Evolutionary conservation across 1,140 invertebrate species (phyloP).

Genomic region (Penaeus vannamei): DNA sequence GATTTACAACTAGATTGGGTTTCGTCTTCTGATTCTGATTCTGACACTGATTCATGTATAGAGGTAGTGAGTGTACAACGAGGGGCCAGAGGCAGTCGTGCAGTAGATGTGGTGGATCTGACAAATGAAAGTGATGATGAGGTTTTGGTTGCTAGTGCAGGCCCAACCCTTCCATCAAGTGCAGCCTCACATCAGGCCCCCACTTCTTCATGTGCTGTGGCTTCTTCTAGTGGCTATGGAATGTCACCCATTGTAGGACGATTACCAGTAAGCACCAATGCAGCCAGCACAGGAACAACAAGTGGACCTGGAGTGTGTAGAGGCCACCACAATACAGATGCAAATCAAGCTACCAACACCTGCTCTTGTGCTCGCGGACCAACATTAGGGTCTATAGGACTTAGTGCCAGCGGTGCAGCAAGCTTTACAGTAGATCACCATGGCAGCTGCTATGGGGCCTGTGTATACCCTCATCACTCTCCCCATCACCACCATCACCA

Average conservation of each 20-base stretch:
- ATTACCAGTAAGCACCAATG: conserved; percentile 1
- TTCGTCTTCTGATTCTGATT: conserved; percentile 71
- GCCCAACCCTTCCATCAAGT: conserved; percentile 10
- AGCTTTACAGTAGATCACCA: conserved; percentile 51
- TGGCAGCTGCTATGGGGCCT: conserved; percentile 56
- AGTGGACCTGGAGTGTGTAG: conserved; percentile 41
- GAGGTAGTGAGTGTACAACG: conserved; percentile 77
- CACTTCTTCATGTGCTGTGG: conserved; percentile 25
- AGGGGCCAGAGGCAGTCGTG: conserved; percentile 68
- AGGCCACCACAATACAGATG: conserved; percentile 40
- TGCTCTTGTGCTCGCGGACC: conserved; percentile 46
- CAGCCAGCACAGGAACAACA: conserved; percentile 1
- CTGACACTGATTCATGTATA: conserved; percentile 73
- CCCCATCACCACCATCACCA: conserved; percentile 56
- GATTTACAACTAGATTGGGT: conserved; percentile 86
- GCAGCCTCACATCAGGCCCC: conserved; percentile 7
- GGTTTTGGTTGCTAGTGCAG: conserved; percentile 21
- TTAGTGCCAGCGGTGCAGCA: conserved; percentile 45
- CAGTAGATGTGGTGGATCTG: conserved; percentile 78
- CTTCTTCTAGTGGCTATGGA: conserved; percentile 55
- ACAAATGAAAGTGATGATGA: conserved; percentile 80
- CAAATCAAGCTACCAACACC: conserved; percentile 13
- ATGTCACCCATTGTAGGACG: conserved; percentile 1
- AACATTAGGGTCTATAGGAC: conserved; percentile 51
- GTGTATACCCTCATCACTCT: conserved; percentile 59